Conservation (phyloP, 1,140 invertebrate species). For the Dendroctonus ponderosae region DNA sequence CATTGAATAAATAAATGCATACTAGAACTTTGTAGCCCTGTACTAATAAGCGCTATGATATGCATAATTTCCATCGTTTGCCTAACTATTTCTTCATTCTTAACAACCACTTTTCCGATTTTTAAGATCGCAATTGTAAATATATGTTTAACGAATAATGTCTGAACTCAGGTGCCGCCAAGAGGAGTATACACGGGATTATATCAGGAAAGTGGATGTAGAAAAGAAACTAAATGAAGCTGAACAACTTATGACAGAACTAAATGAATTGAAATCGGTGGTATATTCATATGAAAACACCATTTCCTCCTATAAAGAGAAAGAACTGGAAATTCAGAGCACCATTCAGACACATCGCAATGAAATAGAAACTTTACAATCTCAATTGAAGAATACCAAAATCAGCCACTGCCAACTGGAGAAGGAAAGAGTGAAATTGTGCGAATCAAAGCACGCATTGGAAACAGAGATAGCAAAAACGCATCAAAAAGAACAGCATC, state of each 20-base stretch:
- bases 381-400: conserved; percentile 48
- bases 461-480: conserved; percentile 44
- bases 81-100: no score
- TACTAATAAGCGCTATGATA: no score
- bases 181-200: conserved; percentile 38
- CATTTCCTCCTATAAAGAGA: conserved; percentile 44
- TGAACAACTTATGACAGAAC: conserved; percentile 41
- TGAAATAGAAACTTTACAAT: conserved; percentile 40
- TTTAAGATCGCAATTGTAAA: no score
- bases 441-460: conserved; percentile 50
- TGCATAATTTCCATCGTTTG: no score
- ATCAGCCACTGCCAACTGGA: conserved; percentile 60
- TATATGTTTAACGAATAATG: no score
- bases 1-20: no score
- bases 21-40: no score
- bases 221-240: conserved; percentile 32
- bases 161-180: conserved; percentile 1
- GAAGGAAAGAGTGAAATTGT: conserved; percentile 62
- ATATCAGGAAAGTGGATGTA: conserved; percentile 38
- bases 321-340: conserved; percentile 43
- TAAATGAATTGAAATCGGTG: conserved; percentile 35
- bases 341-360: conserved; percentile 41
- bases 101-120: no score
- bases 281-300: conserved; percentile 48
- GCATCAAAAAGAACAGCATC: conserved; percentile 31